Evolutionary conservation across 2,797 vertebrate species (phyloP).

Genomic region (Bucorvus abyssinicus): DNA sequence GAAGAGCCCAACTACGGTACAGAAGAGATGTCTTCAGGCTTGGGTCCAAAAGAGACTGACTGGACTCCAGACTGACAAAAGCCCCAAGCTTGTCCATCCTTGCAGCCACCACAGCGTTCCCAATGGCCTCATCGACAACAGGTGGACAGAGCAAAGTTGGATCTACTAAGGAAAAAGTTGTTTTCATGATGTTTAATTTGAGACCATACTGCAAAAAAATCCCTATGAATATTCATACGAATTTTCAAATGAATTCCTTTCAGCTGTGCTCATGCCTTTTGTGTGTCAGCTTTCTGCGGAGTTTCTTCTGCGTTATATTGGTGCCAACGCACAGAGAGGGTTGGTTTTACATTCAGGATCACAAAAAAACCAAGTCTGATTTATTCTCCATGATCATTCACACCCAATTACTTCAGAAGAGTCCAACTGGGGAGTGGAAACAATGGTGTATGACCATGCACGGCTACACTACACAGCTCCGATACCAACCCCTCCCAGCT

Average conservation of each 20-base stretch:
- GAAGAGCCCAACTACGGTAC: fast-evolving
- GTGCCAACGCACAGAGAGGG: constrained; percentile 18
- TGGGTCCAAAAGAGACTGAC: neutral
- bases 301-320: neutral
- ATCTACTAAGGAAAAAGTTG: neutral
- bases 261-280: constrained; percentile 42
- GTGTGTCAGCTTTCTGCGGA: constrained; percentile 36
- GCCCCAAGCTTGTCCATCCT: neutral
- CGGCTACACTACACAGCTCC: neutral
- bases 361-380: constrained; percentile 48
- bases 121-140: neutral
- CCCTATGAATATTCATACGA: constrained; percentile 47
- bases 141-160: neutral
- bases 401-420: constrained; percentile 53
- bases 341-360: constrained; percentile 28
- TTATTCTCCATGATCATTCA: constrained; percentile 40
- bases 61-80: neutral
- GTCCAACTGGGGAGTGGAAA: constrained; percentile 20
- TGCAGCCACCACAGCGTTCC: neutral
- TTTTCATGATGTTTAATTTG: neutral
- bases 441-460: neutral
- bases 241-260: constrained; percentile 35
- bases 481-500: neutral
- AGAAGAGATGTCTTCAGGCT: neutral
- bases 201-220: neutral